A percentile compares a stretch with the other conserved stretches of the same genome.
These are phyloP conservation scores for Istiophorus platypterus DNA, from an alignment of 2,113 vertebrate genomes.

Conservation along the genomic window DNA sequence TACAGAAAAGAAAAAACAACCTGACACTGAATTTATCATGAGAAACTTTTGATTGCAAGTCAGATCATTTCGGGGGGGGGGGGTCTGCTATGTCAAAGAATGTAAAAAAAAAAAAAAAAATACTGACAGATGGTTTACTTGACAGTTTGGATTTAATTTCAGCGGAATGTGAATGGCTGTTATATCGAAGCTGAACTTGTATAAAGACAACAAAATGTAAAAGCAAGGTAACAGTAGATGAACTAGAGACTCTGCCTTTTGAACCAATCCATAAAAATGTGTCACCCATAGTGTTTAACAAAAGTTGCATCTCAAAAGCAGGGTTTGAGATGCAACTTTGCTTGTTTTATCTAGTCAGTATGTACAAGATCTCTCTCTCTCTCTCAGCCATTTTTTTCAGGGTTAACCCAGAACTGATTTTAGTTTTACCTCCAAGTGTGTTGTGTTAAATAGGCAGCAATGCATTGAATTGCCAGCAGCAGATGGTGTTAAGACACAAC, in stretches of 20 bases:
- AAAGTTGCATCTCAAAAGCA: too few relatives aligned
- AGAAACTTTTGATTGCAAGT: slow-evolving; percentile 56
- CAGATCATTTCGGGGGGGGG: slow-evolving; percentile 40
- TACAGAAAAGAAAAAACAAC: slow-evolving; percentile 18
- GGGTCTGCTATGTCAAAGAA: slow-evolving; percentile 29
- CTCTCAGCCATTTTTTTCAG: background rate
- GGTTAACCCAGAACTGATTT: too few relatives aligned
- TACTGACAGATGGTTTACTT: slow-evolving; percentile 47
- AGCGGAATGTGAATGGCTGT: slow-evolving; percentile 16
- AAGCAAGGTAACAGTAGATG: background rate
- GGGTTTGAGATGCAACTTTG: background rate
- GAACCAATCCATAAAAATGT: background rate
- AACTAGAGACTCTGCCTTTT: background rate
- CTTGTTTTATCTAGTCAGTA: background rate
- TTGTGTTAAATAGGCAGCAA: too few relatives aligned
- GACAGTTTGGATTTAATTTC: slow-evolving; percentile 59
- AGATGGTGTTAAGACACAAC: too few relatives aligned
- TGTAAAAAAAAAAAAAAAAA: slow-evolving; percentile 36
- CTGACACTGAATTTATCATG: slow-evolving; percentile 37
- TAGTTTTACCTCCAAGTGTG: too few relatives aligned
- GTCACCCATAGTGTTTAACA: background rate
- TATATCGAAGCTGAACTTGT: slow-evolving; percentile 22
- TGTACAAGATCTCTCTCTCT: background rate
- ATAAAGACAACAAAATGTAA: slow-evolving; percentile 6
- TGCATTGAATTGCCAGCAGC: too few relatives aligned